phyloP scores from a whole-genome alignment of 2,113 vertebrate genomes.

The Columbina picui region DNA sequence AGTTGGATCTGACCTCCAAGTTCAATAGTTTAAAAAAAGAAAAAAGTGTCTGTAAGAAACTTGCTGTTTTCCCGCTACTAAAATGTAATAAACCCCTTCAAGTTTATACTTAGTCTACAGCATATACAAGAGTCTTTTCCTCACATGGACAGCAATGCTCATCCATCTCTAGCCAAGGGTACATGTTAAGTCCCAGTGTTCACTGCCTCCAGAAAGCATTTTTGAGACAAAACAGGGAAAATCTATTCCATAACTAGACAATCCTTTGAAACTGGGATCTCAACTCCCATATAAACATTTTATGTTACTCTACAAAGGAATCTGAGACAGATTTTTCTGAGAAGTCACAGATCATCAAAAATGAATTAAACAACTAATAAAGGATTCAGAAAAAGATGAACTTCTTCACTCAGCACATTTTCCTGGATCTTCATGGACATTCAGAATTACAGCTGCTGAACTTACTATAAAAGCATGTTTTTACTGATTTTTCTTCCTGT shows the following conservation, averaged over 20 bases:
- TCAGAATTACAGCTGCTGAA: not conserved
- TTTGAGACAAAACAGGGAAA: constrained; percentile 6
- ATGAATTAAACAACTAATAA: not conserved
- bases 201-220: constrained; percentile 2
- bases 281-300: not conserved
- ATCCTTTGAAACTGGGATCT: not conserved
- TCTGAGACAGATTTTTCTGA: not conserved
- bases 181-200: not conserved
- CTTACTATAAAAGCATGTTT: not conserved
- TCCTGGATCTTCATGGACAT: not conserved
- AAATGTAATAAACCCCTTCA: not conserved
- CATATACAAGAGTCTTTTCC: not conserved
- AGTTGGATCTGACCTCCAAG: constrained; percentile 14
- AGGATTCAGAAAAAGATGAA: not conserved
- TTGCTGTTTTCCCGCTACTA: not conserved
- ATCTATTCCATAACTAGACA: not conserved
- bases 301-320: not conserved
- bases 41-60: not conserved
- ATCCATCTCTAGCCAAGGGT: not conserved
- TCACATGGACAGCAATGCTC: not conserved
- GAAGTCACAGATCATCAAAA: not conserved
- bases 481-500: not conserved
- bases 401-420: not conserved
- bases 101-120: not conserved
- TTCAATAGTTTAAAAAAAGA: not conserved